These are phyloP conservation scores for Okamejei kenojei DNA, from an alignment of 2,797 vertebrate species.

Conservation along the genomic window DNA sequence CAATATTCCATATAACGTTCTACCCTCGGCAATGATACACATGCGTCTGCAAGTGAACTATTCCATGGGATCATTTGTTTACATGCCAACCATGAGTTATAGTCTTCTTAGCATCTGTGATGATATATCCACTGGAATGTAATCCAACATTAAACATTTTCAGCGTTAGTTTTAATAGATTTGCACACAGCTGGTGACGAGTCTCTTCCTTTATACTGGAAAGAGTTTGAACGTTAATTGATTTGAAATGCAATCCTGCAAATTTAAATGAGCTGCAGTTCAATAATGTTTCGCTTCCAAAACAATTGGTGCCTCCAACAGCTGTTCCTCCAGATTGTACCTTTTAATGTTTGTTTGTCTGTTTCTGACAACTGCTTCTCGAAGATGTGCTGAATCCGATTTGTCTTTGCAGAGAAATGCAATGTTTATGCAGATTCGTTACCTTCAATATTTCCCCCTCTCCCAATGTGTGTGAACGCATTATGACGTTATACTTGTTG, in stretches of 20 bases:
- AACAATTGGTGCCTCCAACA: not conserved
- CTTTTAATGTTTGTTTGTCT: too few relatives aligned
- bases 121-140: not conserved
- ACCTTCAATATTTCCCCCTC: not conserved
- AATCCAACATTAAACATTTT: not conserved
- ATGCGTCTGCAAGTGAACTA: not conserved
- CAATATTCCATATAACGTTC: not conserved
- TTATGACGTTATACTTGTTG: not conserved
- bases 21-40: not conserved
- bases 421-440: not conserved
- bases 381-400: not conserved
- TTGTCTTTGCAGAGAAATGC: not conserved
- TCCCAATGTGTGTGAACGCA: not conserved
- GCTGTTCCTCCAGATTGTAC: not conserved
- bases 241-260: not conserved
- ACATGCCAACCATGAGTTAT: not conserved
- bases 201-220: not conserved
- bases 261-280: not conserved
- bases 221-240: not conserved
- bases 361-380: not conserved
- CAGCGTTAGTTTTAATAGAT: not conserved
- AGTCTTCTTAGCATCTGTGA: slow-evolving; percentile 5
- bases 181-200: not conserved
- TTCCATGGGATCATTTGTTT: not conserved
- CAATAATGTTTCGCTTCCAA: not conserved